Base-by-base conservation (phyloP, 1,140 invertebrate genomes). In the Yoshiicerus persimilis region DNA sequence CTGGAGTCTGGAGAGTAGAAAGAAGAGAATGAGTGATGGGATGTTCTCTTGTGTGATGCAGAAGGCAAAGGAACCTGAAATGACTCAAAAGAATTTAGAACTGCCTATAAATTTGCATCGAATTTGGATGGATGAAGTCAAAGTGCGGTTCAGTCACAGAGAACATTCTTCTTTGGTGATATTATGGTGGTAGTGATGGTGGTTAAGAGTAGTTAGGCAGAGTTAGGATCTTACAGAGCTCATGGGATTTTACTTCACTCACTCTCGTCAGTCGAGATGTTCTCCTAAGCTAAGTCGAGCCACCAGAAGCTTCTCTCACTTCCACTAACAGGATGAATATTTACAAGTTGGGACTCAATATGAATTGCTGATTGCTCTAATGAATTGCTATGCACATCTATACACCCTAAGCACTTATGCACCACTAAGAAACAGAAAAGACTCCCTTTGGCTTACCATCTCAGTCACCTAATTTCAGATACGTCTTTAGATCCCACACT, bases 31-130 rank as follows among this genome's bases (percentile, higher is more conserved):
- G 75, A 80, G 83, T 41, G 41, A 84, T 47, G 38, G 38, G 83
- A 84, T 41, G 83, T 32, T 34, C 20, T 25, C 25, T 34, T 27
- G 16, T 84, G 83, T 41, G 77, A 84, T 86, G 84, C 38, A 64
- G 11, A 20, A 66, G 47, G 23, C 9, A 41, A 41, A 56, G 84
- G 27, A 86, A 86, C 38, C 84, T 38, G 32, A 86, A 86, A 86
- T 86, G 84, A 86, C 84, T 86, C 84, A 86, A 86, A 86, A 66
- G 84, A 86, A 86, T 86, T 86, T 86, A 36, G 32, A 86, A 62
- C 38, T 64, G 84, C 32, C 84, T 62, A 64, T 86, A 86, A 86
- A 86, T 86, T 86, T 86, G 84, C 84, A 86, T 86, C 41, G 84
- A 86, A 86, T 86, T 86, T 66, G 47, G 41, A 86, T 64, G 84